Evolutionary conservation across 2,113 vertebrate species (phyloP).

Genomic region (Axis porcinus): DNA sequence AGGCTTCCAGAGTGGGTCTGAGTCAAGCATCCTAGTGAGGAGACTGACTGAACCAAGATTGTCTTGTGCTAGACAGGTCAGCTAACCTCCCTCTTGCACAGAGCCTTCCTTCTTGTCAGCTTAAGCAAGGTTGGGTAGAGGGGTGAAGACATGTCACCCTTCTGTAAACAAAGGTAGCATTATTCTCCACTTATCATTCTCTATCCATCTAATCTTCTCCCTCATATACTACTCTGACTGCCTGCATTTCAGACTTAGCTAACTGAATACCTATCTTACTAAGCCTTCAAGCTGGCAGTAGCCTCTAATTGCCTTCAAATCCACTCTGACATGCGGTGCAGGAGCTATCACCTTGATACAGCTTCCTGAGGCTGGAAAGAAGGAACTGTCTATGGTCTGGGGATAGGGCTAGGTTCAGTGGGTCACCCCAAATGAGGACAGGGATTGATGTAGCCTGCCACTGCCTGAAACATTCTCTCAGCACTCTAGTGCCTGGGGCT

Average conservation of each 20-base stretch:
- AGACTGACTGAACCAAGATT: neutral
- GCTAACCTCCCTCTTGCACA: neutral
- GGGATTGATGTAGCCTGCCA: neutral
- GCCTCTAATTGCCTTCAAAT: neutral
- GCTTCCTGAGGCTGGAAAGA: neutral
- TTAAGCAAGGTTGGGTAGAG: neutral
- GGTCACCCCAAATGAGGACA: neutral
- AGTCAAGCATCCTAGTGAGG: neutral
- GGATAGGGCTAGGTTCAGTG: neutral
- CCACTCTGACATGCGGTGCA: neutral
- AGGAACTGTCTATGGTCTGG: neutral
- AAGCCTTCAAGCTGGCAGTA: neutral
- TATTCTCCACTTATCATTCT: neutral
- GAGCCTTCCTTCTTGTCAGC: neutral
- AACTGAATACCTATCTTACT: neutral
- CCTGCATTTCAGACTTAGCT: constrained; percentile 26
- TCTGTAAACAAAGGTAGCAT: neutral
- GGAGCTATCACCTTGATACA: neutral
- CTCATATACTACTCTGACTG: neutral
- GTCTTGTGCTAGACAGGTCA: neutral
- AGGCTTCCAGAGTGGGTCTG: neutral
- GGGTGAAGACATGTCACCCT: neutral
- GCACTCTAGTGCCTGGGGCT: neutral
- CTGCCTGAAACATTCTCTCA: neutral
- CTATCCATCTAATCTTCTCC: neutral